These are phyloP conservation scores for Thera obeliscata DNA, from an alignment of 2,888 invertebrate genomes.

Conservation along the genomic window DNA sequence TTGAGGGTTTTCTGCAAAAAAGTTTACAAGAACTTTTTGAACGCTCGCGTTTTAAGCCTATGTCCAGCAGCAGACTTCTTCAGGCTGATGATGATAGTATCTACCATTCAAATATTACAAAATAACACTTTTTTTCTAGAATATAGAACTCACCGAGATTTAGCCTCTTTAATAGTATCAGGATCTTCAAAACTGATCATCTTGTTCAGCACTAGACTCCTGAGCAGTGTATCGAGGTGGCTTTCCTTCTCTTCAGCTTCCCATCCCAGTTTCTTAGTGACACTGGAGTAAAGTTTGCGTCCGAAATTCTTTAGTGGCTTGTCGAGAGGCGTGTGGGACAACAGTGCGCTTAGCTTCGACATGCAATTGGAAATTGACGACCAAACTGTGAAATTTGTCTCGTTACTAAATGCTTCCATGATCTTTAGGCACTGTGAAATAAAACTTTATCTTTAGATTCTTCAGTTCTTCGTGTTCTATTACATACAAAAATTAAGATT, in stretches of 20 bases:
- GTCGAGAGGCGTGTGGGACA: slow-evolving; percentile 91
- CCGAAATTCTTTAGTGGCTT: slow-evolving; percentile 90
- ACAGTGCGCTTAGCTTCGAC: slow-evolving; percentile 89
- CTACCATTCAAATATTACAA: neutral
- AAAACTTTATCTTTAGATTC: slow-evolving; percentile 25
- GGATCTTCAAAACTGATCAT: slow-evolving; percentile 93
- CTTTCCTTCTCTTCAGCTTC: slow-evolving; percentile 92
- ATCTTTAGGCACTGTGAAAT: slow-evolving; percentile 86
- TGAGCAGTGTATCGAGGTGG: slow-evolving; percentile 93
- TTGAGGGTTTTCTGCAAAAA: slow-evolving; percentile 17
- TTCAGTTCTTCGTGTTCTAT: neutral
- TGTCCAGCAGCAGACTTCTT: no score
- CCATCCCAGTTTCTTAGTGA: slow-evolving; percentile 93
- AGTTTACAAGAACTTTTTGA: slow-evolving; percentile 9
- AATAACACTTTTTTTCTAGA: neutral
- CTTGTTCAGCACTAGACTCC: slow-evolving; percentile 92
- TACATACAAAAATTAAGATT: no score
- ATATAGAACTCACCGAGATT: slow-evolving; percentile 78
- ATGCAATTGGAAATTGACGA: slow-evolving; percentile 91
- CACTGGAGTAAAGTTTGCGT: slow-evolving; percentile 88
- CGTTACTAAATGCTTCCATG: slow-evolving; percentile 93
- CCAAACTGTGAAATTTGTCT: slow-evolving; percentile 98
- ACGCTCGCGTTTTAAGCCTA: neutral
- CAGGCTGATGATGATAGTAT: no score
- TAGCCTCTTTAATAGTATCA: slow-evolving; percentile 91